These are phyloP conservation scores for Mionectes macconnelli DNA, from an alignment of 2,113 vertebrate genomes.

Conservation along the genomic window DNA sequence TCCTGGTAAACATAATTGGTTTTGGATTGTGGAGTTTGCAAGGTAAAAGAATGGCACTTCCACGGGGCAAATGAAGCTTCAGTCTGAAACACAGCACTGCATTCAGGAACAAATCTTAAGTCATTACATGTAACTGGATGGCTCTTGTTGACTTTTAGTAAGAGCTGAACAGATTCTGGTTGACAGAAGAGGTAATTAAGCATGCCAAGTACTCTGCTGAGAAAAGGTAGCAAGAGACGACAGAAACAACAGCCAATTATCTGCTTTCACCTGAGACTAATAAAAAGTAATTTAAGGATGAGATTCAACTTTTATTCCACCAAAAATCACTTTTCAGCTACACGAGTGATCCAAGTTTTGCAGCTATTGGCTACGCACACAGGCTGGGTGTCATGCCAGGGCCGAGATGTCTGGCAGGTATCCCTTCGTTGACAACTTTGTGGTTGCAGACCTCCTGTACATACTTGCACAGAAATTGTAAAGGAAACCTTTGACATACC, in stretches of 20 bases:
- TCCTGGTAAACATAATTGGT: neutral
- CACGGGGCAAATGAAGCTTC: neutral
- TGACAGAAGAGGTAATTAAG: neutral
- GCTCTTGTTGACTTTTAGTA: neutral
- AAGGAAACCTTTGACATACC: neutral
- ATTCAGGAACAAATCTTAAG: neutral
- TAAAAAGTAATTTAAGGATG: conserved; percentile 21
- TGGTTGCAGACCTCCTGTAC: conserved; percentile 17
- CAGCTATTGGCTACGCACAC: neutral
- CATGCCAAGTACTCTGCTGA: neutral
- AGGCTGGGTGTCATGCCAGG: neutral
- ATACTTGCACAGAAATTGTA: neutral
- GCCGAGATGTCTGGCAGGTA: neutral
- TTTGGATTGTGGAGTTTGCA: fast-evolving
- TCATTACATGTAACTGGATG: neutral
- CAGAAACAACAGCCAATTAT: neutral
- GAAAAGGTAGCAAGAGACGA: neutral
- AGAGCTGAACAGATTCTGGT: neutral
- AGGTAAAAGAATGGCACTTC: neutral
- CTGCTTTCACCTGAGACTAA: conserved; percentile 19
- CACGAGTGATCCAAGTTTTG: neutral
- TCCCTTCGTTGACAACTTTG: neutral
- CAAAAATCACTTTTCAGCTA: neutral
- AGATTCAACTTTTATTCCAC: neutral
- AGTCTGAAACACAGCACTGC: neutral